Evolutionary conservation across 1,140 invertebrate species (phyloP), one percentile per base, ranked within the genome.

Genomic region (Dryas iulia): DNA sequence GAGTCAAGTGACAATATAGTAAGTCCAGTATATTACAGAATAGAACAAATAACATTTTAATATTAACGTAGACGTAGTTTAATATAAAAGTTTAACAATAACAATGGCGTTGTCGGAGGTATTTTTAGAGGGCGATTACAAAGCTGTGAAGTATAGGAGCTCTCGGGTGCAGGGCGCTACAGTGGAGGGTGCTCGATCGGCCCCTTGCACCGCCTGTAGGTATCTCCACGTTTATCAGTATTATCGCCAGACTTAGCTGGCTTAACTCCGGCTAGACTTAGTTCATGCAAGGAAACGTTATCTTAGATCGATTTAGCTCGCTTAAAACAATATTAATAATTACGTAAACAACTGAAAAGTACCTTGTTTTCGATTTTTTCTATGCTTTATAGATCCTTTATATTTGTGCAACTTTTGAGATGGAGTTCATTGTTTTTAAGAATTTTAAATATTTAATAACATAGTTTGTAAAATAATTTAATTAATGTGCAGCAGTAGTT

Each of bases 101-200:
- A 63, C 61, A 63, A 63, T 56, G 14, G 59, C 53, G 28, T 62
- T 62, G 52, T 33, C 21, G 52, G n/a, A 63, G 61, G 52, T 63
- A 63, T 63, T 63, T 63, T 63, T 63, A 63, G 61, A 63, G 52
- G 30, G 61, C 61, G 61, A 63, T 63, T 63, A 63, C 61, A 63
- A 63, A 63, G 61, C 61, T 63, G 52, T 63, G 61, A 63, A 63
- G 52, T 63, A 56, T 56, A 54, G 53, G 53, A 56, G 52, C 61
- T 63, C 61, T 63, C 52, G 21, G 47, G 47, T 63, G 61, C 61
- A 63, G 61, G 61, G 61, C 52, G 61, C 61, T 63, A 63, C 47
- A 63, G 6, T 63, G 52, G 24, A 63, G 61, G 21, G 61, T 63
- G 47, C 61, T 63, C 12, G 52, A 56, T 63, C 52, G 52, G 52